Conservation (phyloP, 2,113 vertebrate genomes). For the Sterrhoptilus dennistouni region DNA sequence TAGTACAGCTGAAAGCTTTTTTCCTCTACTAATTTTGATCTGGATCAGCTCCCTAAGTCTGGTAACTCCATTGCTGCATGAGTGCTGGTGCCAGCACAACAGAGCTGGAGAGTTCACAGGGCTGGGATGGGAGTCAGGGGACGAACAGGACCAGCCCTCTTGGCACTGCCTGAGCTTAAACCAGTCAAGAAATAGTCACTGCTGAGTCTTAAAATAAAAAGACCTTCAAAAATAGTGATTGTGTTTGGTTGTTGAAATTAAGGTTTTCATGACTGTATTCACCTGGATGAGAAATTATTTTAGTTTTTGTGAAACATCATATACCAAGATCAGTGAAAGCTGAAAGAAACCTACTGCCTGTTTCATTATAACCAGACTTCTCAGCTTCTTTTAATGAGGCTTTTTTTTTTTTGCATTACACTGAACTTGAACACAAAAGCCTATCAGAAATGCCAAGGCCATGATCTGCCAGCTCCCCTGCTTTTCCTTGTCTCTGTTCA, state of each 20-base stretch:
- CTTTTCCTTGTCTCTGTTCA: background rate
- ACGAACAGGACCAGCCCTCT: background rate
- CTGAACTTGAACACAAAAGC: background rate
- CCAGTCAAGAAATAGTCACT: background rate
- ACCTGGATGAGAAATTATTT: background rate
- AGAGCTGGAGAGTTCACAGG: fast-evolving
- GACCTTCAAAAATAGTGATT: background rate
- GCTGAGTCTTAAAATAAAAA: background rate
- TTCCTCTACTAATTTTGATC: background rate
- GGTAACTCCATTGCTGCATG: background rate
- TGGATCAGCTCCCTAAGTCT: background rate
- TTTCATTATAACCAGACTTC: background rate
- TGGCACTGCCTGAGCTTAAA: background rate
- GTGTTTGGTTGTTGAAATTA: background rate
- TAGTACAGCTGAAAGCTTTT: background rate
- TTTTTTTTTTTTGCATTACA: background rate
- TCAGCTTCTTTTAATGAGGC: background rate
- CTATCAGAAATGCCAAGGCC: background rate
- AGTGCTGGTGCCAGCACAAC: background rate
- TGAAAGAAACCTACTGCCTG: background rate
- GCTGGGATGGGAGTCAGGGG: background rate
- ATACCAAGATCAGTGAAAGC: background rate
- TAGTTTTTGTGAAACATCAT: background rate
- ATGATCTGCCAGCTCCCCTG: background rate
- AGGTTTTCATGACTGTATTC: background rate